Evolutionary conservation across 1,140 invertebrate genomes (phyloP), one percentile per base, ranked within the genome.

Genomic region (Popillia japonica): DNA sequence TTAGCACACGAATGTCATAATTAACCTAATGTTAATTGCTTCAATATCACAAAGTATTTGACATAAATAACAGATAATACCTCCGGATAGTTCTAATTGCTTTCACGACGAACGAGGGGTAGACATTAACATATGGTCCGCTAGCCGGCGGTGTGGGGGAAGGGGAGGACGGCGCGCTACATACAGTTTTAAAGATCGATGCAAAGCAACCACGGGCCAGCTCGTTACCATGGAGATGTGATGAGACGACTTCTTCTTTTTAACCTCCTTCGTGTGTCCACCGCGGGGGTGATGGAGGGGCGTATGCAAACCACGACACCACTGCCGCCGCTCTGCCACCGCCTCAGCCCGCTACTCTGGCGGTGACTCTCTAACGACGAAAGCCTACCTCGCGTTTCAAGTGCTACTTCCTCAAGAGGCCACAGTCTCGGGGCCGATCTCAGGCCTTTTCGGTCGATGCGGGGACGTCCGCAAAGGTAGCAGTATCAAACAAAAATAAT

Each of bases 191-290:
- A 86, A 86, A 86, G 86, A 86, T 86, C 86, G 85, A 86, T 86
- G 86, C 85, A 86, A 86, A 86, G 84, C 84, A 86, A 83, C 83
- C 82, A 83, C 84, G 82, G 86, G 85, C 84, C 81, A 86, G 85
- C 86, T 86, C 86, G 86, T 86, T 86, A 86, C 86, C 86, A 86
- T 86, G 86, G 86, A 84, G 86, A 86, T 86, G 85, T 86, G 86
- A 86, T 86, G 86, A 86, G 85, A 85, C 84, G 83, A 84, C 85
- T 86, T 86, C 84, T 86, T 86, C 86, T 86, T 86, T 86, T 86
- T 86, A 86, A 86, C 86, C 86, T 85, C 80, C 82, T 82, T 82
- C 82, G 83, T 83, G 83, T 85, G 84, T 84, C 84, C 85, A 84
- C 84, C 81, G 81, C 34, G 34, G 48, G 27, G 78, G 77, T 78